Conservation (phyloP, 92 coral and sea anemone species). For the Meandrina meandrites region DNA sequence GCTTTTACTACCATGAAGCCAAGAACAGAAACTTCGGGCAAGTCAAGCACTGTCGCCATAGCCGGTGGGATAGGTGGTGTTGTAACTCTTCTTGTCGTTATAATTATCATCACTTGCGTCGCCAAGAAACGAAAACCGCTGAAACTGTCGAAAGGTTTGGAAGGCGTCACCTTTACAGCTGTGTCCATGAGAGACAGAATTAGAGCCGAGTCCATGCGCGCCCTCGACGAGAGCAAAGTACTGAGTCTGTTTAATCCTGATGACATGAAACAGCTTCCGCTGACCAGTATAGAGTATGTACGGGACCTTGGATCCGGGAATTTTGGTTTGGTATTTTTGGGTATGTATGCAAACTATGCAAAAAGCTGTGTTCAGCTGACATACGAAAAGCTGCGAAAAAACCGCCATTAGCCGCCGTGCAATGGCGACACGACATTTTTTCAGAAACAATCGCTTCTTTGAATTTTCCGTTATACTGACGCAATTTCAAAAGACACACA, state of each 20-base stretch:
- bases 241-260: conserved; percentile 83
- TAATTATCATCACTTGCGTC: conserved; percentile 28
- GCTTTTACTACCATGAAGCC: conserved; percentile 17
- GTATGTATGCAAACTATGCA: conserved; percentile 55
- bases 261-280: conserved; percentile 80
- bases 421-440: no score
- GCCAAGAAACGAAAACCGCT: conserved; percentile 39
- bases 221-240: conserved; percentile 77
- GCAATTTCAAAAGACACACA: no score
- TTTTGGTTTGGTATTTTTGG: conserved; percentile 94
- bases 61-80: conserved; percentile 41
- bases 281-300: conserved; percentile 86
- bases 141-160: conserved; percentile 36
- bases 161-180: conserved; percentile 76
- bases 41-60: conserved; percentile 24
- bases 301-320: conserved; percentile 97
- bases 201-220: conserved; percentile 82
- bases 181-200: conserved; percentile 87
- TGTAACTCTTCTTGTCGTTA: conserved; percentile 7
- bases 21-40: not conserved
- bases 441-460: no score
- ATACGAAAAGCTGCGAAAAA: not conserved
- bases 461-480: no score
- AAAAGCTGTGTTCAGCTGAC: not conserved
- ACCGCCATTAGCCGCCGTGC: not conserved